Conservation (phyloP, 2,888 invertebrate genomes). For the Dryomyza anilis region DNA sequence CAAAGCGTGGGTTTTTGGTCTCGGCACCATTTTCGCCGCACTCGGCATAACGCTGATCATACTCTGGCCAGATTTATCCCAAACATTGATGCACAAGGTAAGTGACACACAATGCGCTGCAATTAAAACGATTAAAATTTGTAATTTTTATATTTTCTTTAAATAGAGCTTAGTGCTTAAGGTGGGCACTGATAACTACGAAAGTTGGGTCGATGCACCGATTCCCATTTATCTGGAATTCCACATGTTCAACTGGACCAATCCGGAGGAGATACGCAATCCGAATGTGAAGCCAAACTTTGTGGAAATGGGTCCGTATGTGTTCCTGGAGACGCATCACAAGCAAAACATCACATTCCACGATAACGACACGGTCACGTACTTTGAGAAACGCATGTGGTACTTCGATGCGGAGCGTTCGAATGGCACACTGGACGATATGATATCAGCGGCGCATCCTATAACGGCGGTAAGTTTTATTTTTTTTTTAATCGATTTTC, state of each 20-base stretch:
- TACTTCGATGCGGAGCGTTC: conserved; percentile 72
- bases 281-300: conserved; percentile 67
- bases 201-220: conserved; percentile 80
- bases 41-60: conserved; percentile 50
- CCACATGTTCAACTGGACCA: conserved; percentile 80
- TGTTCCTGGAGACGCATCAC: conserved; percentile 63
- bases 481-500: too few species aligned
- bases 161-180: conserved; percentile 71
- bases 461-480: conserved; percentile 71
- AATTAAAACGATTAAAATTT: neutral
- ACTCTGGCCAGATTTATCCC: conserved; percentile 51
- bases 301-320: conserved; percentile 68
- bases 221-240: conserved; percentile 81
- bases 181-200: conserved; percentile 68
- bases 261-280: conserved; percentile 67
- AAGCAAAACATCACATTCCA: conserved; percentile 68
- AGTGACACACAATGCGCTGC: neutral
- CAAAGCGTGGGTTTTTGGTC: conserved; percentile 58
- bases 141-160: too few species aligned
- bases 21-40: conserved; percentile 47
- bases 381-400: conserved; percentile 77
- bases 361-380: conserved; percentile 76
- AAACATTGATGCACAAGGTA: conserved; percentile 50
- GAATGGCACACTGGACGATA: conserved; percentile 70
- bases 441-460: conserved; percentile 77